phyloP scores from a whole-genome alignment of 2,888 invertebrate genomes.

The Augiades crinisus region DNA sequence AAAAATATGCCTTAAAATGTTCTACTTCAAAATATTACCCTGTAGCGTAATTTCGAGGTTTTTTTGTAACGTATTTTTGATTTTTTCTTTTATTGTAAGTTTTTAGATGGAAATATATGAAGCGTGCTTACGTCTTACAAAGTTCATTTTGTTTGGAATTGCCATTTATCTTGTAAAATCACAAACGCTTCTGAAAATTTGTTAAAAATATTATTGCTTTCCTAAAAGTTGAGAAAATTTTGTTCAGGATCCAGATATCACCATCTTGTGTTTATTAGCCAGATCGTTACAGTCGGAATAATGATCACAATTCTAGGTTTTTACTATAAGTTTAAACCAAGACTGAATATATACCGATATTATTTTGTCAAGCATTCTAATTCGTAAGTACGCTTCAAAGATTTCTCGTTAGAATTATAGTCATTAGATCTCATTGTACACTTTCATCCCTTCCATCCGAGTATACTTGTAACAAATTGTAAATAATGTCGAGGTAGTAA shows the following conservation, averaged over 20 bases:
- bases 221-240: no score
- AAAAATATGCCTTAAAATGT: background rate
- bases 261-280: no score
- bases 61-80: background rate
- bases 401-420: slow-evolving; percentile 4
- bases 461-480: slow-evolving; percentile 11
- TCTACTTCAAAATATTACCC: background rate
- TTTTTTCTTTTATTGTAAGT: background rate
- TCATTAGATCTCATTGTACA: slow-evolving; percentile 35
- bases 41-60: background rate
- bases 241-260: no score
- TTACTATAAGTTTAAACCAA: no score
- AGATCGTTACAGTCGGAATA: no score
- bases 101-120: slow-evolving; percentile 2
- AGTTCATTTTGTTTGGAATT: no score
- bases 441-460: slow-evolving; percentile 8
- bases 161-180: no score
- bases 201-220: no score
- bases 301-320: no score
- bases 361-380: background rate
- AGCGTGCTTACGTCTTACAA: background rate
- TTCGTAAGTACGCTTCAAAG: slow-evolving; percentile 1
- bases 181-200: no score
- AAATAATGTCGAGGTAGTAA: no score
- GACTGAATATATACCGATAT: background rate